phyloP scores from a whole-genome alignment of 2,797 vertebrate genomes.

The Muraenolepis orangiensis region DNA sequence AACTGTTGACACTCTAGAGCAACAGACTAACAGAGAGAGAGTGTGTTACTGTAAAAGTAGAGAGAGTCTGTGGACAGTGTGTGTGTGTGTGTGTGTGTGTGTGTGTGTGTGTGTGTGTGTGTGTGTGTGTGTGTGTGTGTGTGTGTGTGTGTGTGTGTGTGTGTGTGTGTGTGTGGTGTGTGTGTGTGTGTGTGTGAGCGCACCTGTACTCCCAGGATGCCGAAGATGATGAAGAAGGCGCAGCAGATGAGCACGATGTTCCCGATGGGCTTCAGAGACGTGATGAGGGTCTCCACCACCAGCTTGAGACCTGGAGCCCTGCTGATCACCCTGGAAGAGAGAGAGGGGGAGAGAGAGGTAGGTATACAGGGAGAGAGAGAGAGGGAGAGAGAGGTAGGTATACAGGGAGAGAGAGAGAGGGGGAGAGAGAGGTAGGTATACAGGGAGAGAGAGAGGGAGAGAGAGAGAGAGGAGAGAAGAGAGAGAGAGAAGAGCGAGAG shows the following conservation, averaged over 20 bases:
- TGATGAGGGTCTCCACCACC: constrained; percentile 97
- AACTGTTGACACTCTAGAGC: neutral
- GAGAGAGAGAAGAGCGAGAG: neutral
- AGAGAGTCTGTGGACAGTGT: too few relatives aligned
- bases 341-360: too few relatives aligned
- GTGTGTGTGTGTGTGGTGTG: too few relatives aligned
- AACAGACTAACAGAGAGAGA: neutral
- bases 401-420: neutral
- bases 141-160: neutral
- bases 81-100: neutral
- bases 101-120: neutral
- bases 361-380: too few relatives aligned
- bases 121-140: neutral
- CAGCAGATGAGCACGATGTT: constrained; percentile 99
- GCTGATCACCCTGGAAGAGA: constrained; percentile 87
- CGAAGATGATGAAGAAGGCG: constrained; percentile 98
- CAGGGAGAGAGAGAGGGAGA: constrained; percentile 40
- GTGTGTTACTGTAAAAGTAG: too few relatives aligned
- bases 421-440: too few relatives aligned
- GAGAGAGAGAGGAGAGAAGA: too few relatives aligned
- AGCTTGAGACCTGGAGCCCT: constrained; percentile 94
- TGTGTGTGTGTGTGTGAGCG: neutral
- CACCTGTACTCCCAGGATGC: constrained; percentile 97
- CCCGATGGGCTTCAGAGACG: constrained; percentile 96
- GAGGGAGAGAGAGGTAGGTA: too few relatives aligned